Conservation (phyloP, 1,140 invertebrate species). For the Aethina tumida region DNA sequence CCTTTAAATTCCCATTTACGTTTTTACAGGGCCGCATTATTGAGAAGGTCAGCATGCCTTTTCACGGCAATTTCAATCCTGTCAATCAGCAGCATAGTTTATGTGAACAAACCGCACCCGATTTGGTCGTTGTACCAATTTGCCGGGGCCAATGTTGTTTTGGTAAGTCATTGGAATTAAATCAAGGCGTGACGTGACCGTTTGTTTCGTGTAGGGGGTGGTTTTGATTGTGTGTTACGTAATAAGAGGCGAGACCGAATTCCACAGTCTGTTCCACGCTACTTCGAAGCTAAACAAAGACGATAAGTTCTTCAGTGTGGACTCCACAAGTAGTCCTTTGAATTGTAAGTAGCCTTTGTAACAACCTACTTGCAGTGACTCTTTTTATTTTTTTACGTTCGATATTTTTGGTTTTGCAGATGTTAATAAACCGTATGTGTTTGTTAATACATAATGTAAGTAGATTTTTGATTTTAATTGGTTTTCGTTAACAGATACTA, state of each 20-base stretch:
- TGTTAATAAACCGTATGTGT: background rate
- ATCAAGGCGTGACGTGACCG: no score
- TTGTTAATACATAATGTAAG: background rate
- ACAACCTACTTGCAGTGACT: background rate
- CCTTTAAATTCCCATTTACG: background rate
- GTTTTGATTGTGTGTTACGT: slow-evolving; percentile 21
- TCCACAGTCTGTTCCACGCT: slow-evolving; percentile 14
- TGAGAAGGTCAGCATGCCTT: slow-evolving; percentile 21
- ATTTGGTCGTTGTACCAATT: slow-evolving; percentile 26
- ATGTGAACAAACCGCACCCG: slow-evolving; percentile 24
- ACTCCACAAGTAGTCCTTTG: slow-evolving; percentile 18
- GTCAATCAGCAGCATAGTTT: slow-evolving; percentile 24
- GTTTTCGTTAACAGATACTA: no score
- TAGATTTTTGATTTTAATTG: background rate
- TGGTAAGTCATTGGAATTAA: slow-evolving; percentile 22
- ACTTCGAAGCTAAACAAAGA: slow-evolving; percentile 12
- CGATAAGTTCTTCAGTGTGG: slow-evolving; percentile 16
- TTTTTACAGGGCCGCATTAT: slow-evolving; percentile 19
- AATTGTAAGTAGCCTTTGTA: slow-evolving; percentile 19
- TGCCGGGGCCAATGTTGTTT: slow-evolving; percentile 14
- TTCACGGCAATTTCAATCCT: slow-evolving; percentile 18
- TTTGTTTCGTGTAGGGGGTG: slow-evolving; percentile 21
- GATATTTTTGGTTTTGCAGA: background rate
- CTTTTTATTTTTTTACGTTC: slow-evolving; percentile 1
- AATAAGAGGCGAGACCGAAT: slow-evolving; percentile 19